Evolutionary conservation across 2,113 vertebrate species (phyloP).

Genomic region (Spea multiplicata): DNA sequence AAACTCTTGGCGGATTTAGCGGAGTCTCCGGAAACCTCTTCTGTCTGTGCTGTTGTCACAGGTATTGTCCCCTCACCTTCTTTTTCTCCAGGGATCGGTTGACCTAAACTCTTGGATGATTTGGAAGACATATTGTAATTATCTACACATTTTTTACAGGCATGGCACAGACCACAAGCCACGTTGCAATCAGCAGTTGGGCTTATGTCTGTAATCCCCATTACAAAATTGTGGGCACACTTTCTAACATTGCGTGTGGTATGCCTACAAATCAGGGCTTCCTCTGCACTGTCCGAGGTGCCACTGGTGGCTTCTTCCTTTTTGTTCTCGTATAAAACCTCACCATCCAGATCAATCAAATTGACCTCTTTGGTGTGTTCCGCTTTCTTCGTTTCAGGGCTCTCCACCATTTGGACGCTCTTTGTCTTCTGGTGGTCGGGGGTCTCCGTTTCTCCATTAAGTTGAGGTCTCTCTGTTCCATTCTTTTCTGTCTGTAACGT

Average conservation of each 20-base stretch:
- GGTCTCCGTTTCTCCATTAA: not conserved
- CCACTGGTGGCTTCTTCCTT: not conserved
- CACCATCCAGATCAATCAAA: not conserved
- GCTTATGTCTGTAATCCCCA: not conserved
- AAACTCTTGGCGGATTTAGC: too few relatives aligned
- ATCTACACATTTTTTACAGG: not conserved
- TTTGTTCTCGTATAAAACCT: not conserved
- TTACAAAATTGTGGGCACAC: not conserved
- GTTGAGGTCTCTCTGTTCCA: not conserved
- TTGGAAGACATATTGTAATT: too few relatives aligned
- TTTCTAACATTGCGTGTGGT: not conserved
- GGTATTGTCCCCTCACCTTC: too few relatives aligned
- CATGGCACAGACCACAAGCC: not conserved
- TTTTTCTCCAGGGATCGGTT: too few relatives aligned
- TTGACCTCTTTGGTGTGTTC: not conserved
- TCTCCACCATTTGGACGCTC: not conserved
- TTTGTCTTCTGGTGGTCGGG: not conserved
- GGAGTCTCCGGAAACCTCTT: too few relatives aligned
- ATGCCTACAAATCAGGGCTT: not conserved
- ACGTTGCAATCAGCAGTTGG: not conserved
- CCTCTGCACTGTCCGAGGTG: not conserved
- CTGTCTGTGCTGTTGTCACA: too few relatives aligned
- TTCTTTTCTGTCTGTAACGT: not conserved
- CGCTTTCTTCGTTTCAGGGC: not conserved
- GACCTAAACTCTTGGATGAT: too few relatives aligned